A percentile compares a stretch with the other conserved stretches of the same genome.
Conservation (phyloP, 2,113 vertebrate genomes). For the Gadus macrocephalus region DNA sequence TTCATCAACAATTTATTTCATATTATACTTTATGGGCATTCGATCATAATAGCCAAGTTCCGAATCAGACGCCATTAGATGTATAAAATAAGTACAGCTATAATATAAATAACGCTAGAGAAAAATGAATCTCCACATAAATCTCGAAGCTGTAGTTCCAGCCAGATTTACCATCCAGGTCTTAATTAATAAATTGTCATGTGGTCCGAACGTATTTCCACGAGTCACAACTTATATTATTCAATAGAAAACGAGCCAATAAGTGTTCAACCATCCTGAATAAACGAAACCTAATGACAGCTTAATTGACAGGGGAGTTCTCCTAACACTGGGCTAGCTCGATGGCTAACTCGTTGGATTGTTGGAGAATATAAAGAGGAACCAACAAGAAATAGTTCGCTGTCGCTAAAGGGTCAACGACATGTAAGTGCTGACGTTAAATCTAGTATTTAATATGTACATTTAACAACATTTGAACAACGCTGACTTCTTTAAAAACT, state of each 20-base stretch:
- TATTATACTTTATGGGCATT: background rate
- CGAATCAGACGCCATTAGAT: background rate
- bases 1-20: background rate
- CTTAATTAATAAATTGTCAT: too few species aligned
- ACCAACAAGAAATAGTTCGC: too few species aligned
- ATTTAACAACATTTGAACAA: background rate
- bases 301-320: conserved; percentile 19
- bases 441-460: too few species aligned
- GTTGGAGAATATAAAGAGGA: background rate
- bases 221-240: too few species aligned
- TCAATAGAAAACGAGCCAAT: too few species aligned
- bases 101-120: background rate
- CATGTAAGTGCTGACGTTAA: too few species aligned
- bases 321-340: background rate
- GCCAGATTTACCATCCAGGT: too few species aligned
- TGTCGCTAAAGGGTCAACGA: too few species aligned
- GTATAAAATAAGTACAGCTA: background rate
- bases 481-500: conserved; percentile 28
- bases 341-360: conserved; percentile 3
- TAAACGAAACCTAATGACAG: conserved; percentile 2
- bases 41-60: background rate
- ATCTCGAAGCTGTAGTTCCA: too few species aligned
- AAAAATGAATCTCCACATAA: too few species aligned
- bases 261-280: background rate
- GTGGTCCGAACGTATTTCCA: too few species aligned